Conservation (phyloP, 2,888 invertebrate species). For the Antitype chi region DNA sequence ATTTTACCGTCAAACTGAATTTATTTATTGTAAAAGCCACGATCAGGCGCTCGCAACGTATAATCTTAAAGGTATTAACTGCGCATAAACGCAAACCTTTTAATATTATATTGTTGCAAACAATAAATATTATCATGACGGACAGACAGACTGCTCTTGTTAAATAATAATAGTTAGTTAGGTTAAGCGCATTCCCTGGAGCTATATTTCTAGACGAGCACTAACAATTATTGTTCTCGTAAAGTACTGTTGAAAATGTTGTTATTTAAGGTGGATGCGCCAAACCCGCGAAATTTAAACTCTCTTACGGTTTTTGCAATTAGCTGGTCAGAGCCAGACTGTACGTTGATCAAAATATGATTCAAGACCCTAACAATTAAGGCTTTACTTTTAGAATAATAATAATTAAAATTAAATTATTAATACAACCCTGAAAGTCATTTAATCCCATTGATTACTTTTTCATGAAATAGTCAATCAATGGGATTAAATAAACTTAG, state of each 20-base stretch:
- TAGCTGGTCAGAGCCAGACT: no score
- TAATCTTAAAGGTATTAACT: constrained; percentile 74
- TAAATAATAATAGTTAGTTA: constrained; percentile 64
- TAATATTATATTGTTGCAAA: constrained; percentile 71
- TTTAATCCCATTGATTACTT: no score
- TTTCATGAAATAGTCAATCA: no score
- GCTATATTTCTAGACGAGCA: constrained; percentile 51
- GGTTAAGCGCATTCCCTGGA: constrained; percentile 35
- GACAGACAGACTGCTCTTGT: constrained; percentile 59
- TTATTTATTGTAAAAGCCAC: constrained; percentile 75
- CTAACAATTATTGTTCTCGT: constrained; percentile 41
- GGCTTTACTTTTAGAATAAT: no score
- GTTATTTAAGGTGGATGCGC: constrained; percentile 20
- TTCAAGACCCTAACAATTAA: no score
- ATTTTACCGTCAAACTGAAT: constrained; percentile 76
- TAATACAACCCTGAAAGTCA: no score
- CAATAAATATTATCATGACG: constrained; percentile 68
- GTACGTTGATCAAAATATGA: no score
- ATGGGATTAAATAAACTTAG: no score
- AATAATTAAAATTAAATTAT: no score
- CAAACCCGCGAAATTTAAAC: no score
- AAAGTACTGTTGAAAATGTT: constrained; percentile 32
- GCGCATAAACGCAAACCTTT: constrained; percentile 66
- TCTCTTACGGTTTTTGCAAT: no score
- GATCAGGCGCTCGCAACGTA: constrained; percentile 67